Evolutionary conservation across 92 coral and sea anemone genomes (phyloP).

Genomic region (Chrysogorgia sp.): DNA sequence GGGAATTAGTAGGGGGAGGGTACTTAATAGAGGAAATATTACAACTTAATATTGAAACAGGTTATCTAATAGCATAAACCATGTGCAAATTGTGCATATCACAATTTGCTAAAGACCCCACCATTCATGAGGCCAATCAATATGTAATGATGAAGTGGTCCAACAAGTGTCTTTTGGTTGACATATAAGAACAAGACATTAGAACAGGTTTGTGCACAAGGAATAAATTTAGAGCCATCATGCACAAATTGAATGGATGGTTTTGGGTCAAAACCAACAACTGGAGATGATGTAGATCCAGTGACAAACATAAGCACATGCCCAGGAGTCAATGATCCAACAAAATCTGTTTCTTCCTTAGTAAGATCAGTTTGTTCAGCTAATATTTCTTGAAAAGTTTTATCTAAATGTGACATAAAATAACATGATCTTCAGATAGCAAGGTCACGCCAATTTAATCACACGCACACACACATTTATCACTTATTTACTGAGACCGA

Average conservation of each 20-base stretch:
- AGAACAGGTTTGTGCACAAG: conserved; percentile 19
- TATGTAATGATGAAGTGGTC: conserved; percentile 18
- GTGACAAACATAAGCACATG: conserved; percentile 39
- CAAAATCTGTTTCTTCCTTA: conserved; percentile 53
- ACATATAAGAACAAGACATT: conserved; percentile 19
- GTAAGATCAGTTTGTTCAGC: conserved; percentile 55
- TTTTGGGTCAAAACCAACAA: conserved; percentile 26
- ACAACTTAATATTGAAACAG: too few relatives aligned
- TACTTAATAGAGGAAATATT: too few relatives aligned
- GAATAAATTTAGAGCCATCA: conserved; percentile 12
- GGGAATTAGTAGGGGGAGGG: too few relatives aligned
- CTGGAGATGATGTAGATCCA: conserved; percentile 18
- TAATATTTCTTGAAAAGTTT: conserved; percentile 54
- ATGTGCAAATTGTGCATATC: too few relatives aligned
- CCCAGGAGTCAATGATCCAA: conserved; percentile 11
- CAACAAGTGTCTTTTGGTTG: conserved; percentile 8
- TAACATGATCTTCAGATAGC: background rate
- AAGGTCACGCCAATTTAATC: too few relatives aligned
- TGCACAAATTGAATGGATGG: conserved; percentile 26
- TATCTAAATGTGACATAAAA: conserved; percentile 30
- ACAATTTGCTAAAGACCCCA: conserved; percentile 26
- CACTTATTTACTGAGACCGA: too few relatives aligned
- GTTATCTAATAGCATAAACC: too few relatives aligned
- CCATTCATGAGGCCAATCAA: conserved; percentile 32
- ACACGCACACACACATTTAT: too few relatives aligned